Evolutionary conservation across 2,113 vertebrate genomes (phyloP), one percentile per base, ranked within the genome.

Genomic region (Tetrao urogallus): DNA sequence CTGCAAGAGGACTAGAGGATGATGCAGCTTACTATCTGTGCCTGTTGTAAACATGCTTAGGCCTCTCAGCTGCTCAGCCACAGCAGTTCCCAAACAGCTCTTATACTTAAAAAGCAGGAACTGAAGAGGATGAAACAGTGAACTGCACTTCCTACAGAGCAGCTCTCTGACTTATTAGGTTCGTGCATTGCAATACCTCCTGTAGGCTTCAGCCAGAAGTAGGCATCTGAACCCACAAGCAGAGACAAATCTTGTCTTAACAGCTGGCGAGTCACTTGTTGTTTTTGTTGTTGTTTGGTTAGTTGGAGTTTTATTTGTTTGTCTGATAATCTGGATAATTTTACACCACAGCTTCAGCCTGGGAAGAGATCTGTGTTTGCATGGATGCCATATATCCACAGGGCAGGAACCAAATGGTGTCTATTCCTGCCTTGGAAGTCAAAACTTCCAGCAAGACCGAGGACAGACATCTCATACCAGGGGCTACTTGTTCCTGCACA

Each of bases 21-120:
- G 27, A 4, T 0, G 0, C 3, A n/a, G 20, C 30, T 50, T 64
- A 75, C 30, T 5, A 43, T 1, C 43, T 7, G 6, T 34, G 25
- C 16, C 19, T 43, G 12, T 5, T 75, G 13, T 22, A 24, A 88
- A 58, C 19, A 3, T 4, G 12, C 32, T 80, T 21, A 32, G 30
- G 30, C 24, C 25, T 48, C 32, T 79, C 57, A 69, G 57, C 32
- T 90, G 42, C 77, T 52, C 47, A n/a, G 11, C 20, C 52, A 15
- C 12, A 63, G 45, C 13, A 11, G 4, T 14, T 90, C n/a, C 45
- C 60, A 74, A 19, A 42, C 21, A 78, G 25, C 28, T 25, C 30
- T 36, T 48, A 11, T 24, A 24, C 14, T 61, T 58, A 0, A 9
- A 54, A n/a, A 66, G 27, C 42, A 13, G 3, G 22, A 77, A 28